phyloP scores from a whole-genome alignment of 2,888 invertebrate species.

The Athalia cordata region DNA sequence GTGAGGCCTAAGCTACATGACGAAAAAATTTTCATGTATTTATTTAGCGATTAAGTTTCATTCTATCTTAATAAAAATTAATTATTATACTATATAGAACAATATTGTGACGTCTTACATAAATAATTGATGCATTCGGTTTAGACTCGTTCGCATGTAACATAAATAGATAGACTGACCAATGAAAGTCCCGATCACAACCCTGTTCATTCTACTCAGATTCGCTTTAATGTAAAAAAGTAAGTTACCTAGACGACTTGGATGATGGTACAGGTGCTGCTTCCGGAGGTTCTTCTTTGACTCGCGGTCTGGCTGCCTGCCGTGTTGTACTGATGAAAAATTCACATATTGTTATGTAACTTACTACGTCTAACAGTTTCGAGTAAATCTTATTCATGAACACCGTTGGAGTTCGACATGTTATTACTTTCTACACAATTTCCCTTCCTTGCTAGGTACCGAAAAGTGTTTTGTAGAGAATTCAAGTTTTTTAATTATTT shows the following conservation, averaged over 20 bases:
- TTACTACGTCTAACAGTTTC: constrained; percentile 23
- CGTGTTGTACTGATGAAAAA: constrained; percentile 73
- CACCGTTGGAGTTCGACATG: constrained; percentile 13
- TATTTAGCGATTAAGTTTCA: not conserved
- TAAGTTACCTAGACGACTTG: constrained; percentile 73
- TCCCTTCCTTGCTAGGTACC: no score
- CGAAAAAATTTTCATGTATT: constrained; percentile 19
- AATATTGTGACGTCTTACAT: constrained; percentile 37
- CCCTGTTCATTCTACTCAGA: constrained; percentile 59
- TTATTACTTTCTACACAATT: not conserved
- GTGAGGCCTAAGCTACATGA: constrained; percentile 22
- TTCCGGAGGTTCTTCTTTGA: constrained; percentile 73
- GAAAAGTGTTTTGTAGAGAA: no score
- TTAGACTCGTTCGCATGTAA: constrained; percentile 43
- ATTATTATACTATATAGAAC: constrained; percentile 27
- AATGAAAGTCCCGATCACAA: constrained; percentile 36
- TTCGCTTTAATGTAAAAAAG: constrained; percentile 62
- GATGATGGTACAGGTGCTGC: constrained; percentile 72
- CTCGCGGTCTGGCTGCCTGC: constrained; percentile 73
- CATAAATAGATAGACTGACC: constrained; percentile 43
- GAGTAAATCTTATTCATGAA: constrained; percentile 22
- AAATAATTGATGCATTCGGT: constrained; percentile 39
- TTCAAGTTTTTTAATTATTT: no score
- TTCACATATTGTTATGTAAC: constrained; percentile 65
- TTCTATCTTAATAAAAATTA: constrained; percentile 29